Conservation (phyloP, 2,888 invertebrate species). For the Ormyrus rosae region DNA sequence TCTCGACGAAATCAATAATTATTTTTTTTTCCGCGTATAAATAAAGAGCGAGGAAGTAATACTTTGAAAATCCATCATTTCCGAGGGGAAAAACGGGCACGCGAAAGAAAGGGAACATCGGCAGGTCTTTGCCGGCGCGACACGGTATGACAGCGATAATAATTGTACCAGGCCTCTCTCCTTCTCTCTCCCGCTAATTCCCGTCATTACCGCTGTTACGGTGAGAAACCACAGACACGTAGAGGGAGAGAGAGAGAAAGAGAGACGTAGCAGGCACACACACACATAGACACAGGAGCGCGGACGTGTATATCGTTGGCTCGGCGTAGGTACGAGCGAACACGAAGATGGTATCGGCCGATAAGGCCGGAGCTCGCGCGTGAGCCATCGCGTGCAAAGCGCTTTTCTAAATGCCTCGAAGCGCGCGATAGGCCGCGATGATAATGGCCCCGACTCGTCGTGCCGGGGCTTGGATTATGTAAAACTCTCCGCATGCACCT, state of each 20-base stretch:
- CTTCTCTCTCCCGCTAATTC: conserved; percentile 41
- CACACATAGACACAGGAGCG: too few relatives aligned
- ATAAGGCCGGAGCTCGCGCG: conserved; percentile 6
- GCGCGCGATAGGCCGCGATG: conserved; percentile 47
- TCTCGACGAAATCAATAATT: too few relatives aligned
- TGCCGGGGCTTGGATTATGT: conserved; percentile 44
- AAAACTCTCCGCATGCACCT: conserved; percentile 48
- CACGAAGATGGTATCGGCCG: conserved; percentile 47
- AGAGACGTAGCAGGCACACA: background rate
- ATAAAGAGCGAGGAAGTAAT: too few relatives aligned
- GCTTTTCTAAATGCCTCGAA: conserved; percentile 48
- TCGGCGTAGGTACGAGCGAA: conserved; percentile 6
- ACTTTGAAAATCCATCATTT: too few relatives aligned
- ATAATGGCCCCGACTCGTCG: conserved; percentile 39
- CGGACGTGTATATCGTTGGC: too few relatives aligned
- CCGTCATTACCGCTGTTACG: conserved; percentile 54
- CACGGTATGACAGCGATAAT: conserved; percentile 11
- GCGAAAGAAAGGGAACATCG: background rate
- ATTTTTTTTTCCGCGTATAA: too few relatives aligned
- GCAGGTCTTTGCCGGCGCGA: background rate
- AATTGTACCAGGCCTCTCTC: conserved; percentile 15
- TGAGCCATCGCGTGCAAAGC: conserved; percentile 49
- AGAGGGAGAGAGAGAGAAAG: background rate
- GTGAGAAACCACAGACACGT: background rate
- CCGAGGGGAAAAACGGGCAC: too few relatives aligned